A percentile compares a stretch with the other conserved stretches of the same genome.
phyloP scores from a whole-genome alignment of 2,113 vertebrate species.

The Macrotus californicus region DNA sequence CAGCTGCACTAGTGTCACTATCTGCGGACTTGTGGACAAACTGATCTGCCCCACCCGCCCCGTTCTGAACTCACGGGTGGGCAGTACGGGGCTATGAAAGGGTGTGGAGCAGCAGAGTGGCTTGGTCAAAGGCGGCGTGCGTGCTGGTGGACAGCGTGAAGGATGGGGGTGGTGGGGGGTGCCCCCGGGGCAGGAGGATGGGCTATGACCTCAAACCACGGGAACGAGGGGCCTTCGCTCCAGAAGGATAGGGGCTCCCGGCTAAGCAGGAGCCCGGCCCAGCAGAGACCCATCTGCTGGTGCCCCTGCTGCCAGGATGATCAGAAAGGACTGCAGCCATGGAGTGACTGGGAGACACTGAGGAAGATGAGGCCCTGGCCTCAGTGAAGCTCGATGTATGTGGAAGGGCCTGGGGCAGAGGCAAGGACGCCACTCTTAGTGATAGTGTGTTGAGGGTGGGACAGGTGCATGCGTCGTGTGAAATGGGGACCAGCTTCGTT shows the following conservation, averaged over 20 bases:
- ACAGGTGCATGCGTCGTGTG: not conserved
- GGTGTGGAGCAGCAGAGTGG: not conserved
- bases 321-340: not conserved
- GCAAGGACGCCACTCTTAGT: too few species aligned
- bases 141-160: not conserved
- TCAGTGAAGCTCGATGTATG: not conserved
- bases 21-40: not conserved
- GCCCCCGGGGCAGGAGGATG: not conserved
- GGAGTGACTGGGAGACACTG: rapidly evolving
- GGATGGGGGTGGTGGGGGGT: not conserved
- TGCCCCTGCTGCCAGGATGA: not conserved
- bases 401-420: not conserved
- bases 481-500: not conserved
- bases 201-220: not conserved
- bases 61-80: not conserved
- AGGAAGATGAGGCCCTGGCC: not conserved
- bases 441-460: too few species aligned
- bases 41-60: not conserved
- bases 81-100: not conserved
- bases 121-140: rapidly evolving
- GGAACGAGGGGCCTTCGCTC: not conserved
- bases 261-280: not conserved
- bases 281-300: not conserved
- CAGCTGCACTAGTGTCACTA: rapidly evolving
- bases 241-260: not conserved